Conservation (phyloP, 2,888 invertebrate species). For the Orgyia antiqua region DNA sequence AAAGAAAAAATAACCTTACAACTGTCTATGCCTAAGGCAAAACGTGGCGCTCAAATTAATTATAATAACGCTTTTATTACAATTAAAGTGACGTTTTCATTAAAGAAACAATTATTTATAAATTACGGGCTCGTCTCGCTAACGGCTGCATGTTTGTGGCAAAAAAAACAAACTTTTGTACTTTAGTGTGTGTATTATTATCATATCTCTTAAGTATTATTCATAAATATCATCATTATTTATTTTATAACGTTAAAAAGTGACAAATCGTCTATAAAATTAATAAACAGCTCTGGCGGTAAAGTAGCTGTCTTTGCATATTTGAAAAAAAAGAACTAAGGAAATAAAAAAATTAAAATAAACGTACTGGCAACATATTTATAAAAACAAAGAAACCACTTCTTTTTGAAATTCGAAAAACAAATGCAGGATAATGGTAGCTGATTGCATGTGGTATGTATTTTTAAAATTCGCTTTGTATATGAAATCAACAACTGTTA, state of each 20-base stretch:
- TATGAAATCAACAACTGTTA: slow-evolving; percentile 62
- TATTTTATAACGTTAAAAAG: too few species aligned
- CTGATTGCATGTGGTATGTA: slow-evolving; percentile 48
- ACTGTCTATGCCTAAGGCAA: slow-evolving; percentile 49
- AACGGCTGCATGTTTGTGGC: slow-evolving; percentile 11
- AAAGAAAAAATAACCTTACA: too few species aligned
- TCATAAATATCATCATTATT: too few species aligned
- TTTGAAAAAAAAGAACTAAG: too few species aligned
- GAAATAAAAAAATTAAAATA: too few species aligned
- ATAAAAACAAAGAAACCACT: slow-evolving; percentile 31
- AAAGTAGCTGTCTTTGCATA: too few species aligned
- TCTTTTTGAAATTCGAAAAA: slow-evolving; percentile 48
- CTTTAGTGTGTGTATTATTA: too few species aligned
- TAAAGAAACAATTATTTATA: slow-evolving; percentile 39
- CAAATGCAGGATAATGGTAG: slow-evolving; percentile 52
- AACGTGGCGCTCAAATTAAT: slow-evolving; percentile 54
- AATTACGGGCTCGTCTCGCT: slow-evolving; percentile 20
- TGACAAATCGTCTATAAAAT: too few species aligned
- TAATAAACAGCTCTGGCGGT: too few species aligned
- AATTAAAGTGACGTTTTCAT: slow-evolving; percentile 53
- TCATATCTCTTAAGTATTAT: too few species aligned
- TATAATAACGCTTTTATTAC: slow-evolving; percentile 54
- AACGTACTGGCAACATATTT: slow-evolving; percentile 32
- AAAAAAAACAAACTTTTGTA: slow-evolving; percentile 10
- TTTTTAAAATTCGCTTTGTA: slow-evolving; percentile 44